Base-by-base conservation (phyloP, 2,888 invertebrate genomes). In the Lasioglossum malachurum region DNA sequence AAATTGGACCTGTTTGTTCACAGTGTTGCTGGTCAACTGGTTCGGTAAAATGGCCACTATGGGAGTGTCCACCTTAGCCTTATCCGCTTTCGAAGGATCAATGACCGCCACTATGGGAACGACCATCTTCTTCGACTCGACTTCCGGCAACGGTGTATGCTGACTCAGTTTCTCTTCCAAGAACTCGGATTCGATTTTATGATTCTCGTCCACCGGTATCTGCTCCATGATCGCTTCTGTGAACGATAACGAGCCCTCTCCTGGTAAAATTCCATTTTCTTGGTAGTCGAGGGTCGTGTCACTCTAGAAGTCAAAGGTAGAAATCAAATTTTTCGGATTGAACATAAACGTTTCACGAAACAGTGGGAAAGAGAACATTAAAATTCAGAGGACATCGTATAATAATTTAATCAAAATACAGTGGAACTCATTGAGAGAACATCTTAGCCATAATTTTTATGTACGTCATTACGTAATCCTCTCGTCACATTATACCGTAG, bases 41-140 rank as follows among this genome's bases (percentile, higher is more conserved):
- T 64, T 78, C 14, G 92, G 87, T 10, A 90, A 41, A 4, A 90
- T 74, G 10, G 91, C 88, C 12, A 90, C 81, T 19, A 91, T 87
- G 3, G 92, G 87, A 4, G 81, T 80, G 4, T 92, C 75, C 35
- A 87, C 82, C 31, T 84, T 83, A 49, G 78, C 71, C 4, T 78
- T 71, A 0, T 86, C 73, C 19, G 31, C 44, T 69, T 82, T 87
- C n/a, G 89, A 80, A 0, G 89, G 84, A 53, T 91, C 84, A 41
- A 92, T 82, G 27, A 92, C 84, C 44, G 92, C 91, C 0, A 92
- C 81, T 38, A 92, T 87, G 7, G 92, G 92, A 4, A 90, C 84
- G 1, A 90, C 82, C 27, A 90, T 81, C 27, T 82, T 82, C 57
- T 85, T 69, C 31, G 82, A 27, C 0, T 77, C 67, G 31, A 86